Evolutionary conservation across 2,888 invertebrate genomes (phyloP).

Genomic region (Phymatocera aterrima): DNA sequence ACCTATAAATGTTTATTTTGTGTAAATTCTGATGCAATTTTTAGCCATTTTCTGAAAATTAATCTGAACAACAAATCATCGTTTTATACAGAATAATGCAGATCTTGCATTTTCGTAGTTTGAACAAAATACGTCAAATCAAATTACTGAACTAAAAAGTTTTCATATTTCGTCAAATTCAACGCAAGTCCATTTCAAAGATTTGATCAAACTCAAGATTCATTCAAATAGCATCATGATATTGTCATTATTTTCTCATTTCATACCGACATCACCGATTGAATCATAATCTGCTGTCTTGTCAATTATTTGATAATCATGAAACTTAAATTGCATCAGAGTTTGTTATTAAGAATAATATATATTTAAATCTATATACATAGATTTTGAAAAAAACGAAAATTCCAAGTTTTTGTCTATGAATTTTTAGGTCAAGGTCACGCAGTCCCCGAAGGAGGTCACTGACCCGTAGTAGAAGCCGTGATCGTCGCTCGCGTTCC

Average conservation of each 20-base stretch:
- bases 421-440: conserved; percentile 71
- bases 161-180: too few species aligned
- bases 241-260: neutral
- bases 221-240: too few species aligned
- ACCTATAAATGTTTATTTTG: conserved; percentile 57
- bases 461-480: conserved; percentile 71
- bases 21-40: conserved; percentile 50
- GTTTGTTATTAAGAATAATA: conserved; percentile 31
- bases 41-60: too few species aligned
- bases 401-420: conserved; percentile 49
- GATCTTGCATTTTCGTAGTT: too few species aligned
- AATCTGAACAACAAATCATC: neutral
- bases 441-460: conserved; percentile 72
- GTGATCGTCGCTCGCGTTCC: conserved; percentile 72
- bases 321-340: neutral
- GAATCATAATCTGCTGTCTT: neutral
- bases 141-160: too few species aligned
- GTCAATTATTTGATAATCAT: neutral
- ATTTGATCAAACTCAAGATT: too few species aligned
- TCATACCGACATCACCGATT: neutral
- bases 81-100: too few species aligned
- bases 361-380: neutral
- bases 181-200: too few species aligned
- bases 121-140: too few species aligned
- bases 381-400: neutral